Conservation (phyloP, 1,140 invertebrate species). For the Brachionus sp. region DNA sequence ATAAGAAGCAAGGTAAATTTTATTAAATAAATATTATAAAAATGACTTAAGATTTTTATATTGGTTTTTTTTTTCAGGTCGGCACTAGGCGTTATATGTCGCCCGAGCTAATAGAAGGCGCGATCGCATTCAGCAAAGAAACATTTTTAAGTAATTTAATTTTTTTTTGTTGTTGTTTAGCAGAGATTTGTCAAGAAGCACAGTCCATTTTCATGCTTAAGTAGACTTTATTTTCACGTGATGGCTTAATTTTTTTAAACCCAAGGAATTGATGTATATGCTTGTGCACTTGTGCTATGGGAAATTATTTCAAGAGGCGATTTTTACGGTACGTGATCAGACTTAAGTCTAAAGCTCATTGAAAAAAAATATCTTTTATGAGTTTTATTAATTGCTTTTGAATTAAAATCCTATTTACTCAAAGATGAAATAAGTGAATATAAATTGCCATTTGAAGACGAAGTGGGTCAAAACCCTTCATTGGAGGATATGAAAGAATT, state of each 20-base stretch:
- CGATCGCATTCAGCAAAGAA: conserved; percentile 42
- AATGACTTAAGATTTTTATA: background rate
- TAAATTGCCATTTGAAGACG: conserved; percentile 43
- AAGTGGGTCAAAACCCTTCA: conserved; percentile 41
- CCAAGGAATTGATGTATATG: conserved; percentile 83
- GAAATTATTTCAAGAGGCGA: conserved; percentile 66
- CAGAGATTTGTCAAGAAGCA: background rate
- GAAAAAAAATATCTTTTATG: background rate
- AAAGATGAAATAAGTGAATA: conserved; percentile 32
- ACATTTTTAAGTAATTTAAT: conserved; percentile 40
- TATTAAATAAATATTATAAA: background rate
- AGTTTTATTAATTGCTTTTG: background rate
- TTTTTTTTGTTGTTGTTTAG: background rate
- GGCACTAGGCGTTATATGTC: conserved; percentile 84
- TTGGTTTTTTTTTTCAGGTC: background rate
- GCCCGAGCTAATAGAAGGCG: conserved; percentile 72
- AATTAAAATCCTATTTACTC: background rate
- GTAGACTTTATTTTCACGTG: background rate
- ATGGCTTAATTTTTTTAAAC: background rate
- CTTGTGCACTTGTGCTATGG: conserved; percentile 89
- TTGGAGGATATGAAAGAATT: conserved; percentile 45
- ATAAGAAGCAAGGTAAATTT: conserved; percentile 31
- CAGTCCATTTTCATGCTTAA: background rate
- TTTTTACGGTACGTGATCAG: conserved; percentile 20
- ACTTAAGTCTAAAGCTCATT: background rate